Evolutionary conservation across 2,888 invertebrate genomes (phyloP), one percentile per base, ranked within the genome.

Genomic region (Amaurobius ferox): DNA sequence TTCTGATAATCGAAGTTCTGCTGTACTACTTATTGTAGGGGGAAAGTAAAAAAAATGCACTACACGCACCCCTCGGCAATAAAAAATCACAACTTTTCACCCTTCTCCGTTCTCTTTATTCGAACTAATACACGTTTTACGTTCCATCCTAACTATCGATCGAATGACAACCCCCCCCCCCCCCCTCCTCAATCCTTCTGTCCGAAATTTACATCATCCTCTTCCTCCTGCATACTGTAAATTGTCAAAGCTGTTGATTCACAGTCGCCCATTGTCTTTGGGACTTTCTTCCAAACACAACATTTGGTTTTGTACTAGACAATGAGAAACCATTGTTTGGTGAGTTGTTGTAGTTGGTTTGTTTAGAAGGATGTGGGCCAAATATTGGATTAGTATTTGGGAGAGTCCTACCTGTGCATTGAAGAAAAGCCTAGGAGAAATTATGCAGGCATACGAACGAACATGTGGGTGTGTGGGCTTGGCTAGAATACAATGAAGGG

Each of bases 341-440:
- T 2, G 44, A 16, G 44, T 11, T 44, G 44, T 44, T 44, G 2
- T 2, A 16, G 6, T 7, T 44, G 13, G 44, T 44, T 44, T 44
- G 44, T 44, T 44, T 44, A 16, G 44, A 44, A 16, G 2, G 11
- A 44, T 44, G 44, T 44, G 44, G 44, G 44, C 16, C 44, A 44
- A 44, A 16, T 44, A 16, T 44, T 44, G 6, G 44, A 2, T 44
- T 44, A n/a, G n/a, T n/a, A n/a, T n/a, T n/a, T n/a, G n/a, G n/a
- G n/a, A n/a, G n/a, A n/a, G n/a, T n/a, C n/a, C n/a, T n/a, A n/a
- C n/a, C n/a, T n/a, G n/a, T n/a, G 62, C 19, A 35, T 28, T 29
- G 23, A 23, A 16, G 30, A 48, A 64, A 61, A 74, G 29, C 61
- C 16, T 40, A 35, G 67, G n/a, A n/a, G n/a, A n/a, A n/a, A n/a